A percentile compares a stretch with the other conserved stretches of the same genome.
phyloP scores from a whole-genome alignment of 2,797 vertebrate genomes.

The Argya squamiceps region DNA sequence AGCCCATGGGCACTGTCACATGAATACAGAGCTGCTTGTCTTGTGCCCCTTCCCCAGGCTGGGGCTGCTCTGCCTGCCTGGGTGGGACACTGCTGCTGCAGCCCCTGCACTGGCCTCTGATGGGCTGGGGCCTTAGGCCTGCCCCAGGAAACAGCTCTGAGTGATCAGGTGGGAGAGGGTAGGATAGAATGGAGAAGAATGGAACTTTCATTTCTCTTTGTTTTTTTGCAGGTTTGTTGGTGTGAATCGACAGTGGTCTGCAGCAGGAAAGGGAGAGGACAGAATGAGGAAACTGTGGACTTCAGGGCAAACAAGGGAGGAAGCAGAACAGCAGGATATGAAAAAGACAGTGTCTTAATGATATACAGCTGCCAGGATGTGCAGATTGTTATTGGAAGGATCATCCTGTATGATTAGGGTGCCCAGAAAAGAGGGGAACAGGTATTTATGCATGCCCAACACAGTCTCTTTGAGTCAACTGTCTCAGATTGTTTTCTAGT shows the following conservation, averaged over 20 bases:
- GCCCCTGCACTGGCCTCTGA: not conserved
- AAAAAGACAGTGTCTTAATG: not conserved
- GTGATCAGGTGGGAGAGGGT: not conserved
- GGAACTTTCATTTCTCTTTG: not conserved
- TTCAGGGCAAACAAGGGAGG: not conserved
- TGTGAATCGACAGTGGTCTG: not conserved
- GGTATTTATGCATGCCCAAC: not conserved
- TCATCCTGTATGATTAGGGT: not conserved
- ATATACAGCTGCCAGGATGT: not conserved
- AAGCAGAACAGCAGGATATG: not conserved
- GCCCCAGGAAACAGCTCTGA: not conserved
- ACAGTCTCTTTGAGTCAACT: not conserved
- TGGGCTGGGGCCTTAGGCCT: not conserved
- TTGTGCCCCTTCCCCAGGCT: not conserved
- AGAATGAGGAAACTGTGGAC: not conserved
- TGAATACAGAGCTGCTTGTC: not conserved
- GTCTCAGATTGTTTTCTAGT: not conserved
- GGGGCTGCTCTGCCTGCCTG: not conserved
- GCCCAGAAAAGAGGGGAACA: not conserved
- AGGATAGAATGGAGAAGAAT: not conserved
- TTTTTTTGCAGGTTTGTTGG: not conserved
- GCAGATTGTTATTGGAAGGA: not conserved
- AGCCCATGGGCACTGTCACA: accelerated
- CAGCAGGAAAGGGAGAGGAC: not conserved
- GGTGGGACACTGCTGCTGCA: not conserved